Conservation (phyloP, 2,113 vertebrate genomes). For the Toxotes chatareus region DNA sequence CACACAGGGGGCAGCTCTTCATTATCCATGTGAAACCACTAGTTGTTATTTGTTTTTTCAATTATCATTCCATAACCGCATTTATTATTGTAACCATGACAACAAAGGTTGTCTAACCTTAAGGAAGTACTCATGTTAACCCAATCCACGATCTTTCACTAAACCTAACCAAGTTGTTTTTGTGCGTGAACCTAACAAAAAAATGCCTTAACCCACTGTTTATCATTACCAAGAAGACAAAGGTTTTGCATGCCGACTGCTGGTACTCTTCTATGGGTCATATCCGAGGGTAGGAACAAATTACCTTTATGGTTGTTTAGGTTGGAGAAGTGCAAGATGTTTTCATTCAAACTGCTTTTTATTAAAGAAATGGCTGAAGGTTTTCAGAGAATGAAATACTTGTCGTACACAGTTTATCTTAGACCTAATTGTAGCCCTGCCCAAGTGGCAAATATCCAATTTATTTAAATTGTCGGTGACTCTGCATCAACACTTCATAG, state of each 20-base stretch:
- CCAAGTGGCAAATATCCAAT: conserved; percentile 25
- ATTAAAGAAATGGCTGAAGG: background rate
- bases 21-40: background rate
- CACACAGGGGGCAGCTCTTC: background rate
- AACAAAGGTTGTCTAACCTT: background rate
- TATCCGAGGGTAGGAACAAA: background rate
- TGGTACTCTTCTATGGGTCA: background rate
- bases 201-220: background rate
- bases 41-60: too few species aligned
- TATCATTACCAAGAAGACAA: background rate
- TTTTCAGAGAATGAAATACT: too few species aligned
- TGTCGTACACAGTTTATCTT: too few species aligned
- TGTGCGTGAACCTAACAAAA: too few species aligned
- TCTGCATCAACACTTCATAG: background rate
- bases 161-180: background rate
- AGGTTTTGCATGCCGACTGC: background rate
- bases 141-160: background rate
- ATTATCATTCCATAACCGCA: background rate
- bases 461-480: conserved; percentile 16
- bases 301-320: background rate
- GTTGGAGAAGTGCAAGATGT: background rate
- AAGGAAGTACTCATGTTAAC: background rate
- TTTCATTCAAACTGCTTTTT: background rate
- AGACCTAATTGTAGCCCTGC: background rate
- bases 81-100: background rate